Evolutionary conservation across 2,113 vertebrate genomes (phyloP), one percentile per base, ranked within the genome.

Genomic region (Speoplatyrhinus poulsoni): DNA sequence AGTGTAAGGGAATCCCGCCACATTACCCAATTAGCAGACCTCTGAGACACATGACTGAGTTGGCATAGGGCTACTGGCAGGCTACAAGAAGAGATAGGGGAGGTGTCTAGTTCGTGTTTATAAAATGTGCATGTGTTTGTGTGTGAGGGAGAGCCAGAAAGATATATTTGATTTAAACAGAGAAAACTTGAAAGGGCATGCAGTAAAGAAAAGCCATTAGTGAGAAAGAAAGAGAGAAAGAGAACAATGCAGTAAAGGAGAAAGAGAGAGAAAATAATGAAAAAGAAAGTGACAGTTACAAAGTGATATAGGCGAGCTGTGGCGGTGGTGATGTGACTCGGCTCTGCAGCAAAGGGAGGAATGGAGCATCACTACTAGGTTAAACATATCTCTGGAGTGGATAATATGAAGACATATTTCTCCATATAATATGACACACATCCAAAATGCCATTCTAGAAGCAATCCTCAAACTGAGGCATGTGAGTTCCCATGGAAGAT

Each of bases 11-110:
- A 88, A 83, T 90, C 83, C 88, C 88, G 69, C 68, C 73, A 82
- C 75, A 81, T 90, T 86, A 90, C 88, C 88, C 86, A 85, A 87
- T 90, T 86, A 88, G 59, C 62, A 32, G 55, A 75, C 50, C 67
- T 46, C 70, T 77, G 76, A 87, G 77, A 70, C 67, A 77, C 64
- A 52, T 52, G 59, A 74, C 73, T 77, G 36, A 77, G 79, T 85
- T 83, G 76, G 80, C 75, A 87, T 72, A 84, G 87, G 80, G 83
- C 65, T 62, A 73, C 69, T 79, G 80, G 78, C 84, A 80, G 82
- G 58, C 66, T 72, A 63, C 62, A 48, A 47, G 63, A 76, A 72
- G n/a, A 56, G 9, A 16, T 56, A 19, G 9, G 1, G 9, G 10
- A 52, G 12, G 13, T 52, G 49, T 12, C 49, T 12, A 11, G 12